Conservation (phyloP, 1,140 invertebrate species). For the Temnothorax nylanderi region DNA sequence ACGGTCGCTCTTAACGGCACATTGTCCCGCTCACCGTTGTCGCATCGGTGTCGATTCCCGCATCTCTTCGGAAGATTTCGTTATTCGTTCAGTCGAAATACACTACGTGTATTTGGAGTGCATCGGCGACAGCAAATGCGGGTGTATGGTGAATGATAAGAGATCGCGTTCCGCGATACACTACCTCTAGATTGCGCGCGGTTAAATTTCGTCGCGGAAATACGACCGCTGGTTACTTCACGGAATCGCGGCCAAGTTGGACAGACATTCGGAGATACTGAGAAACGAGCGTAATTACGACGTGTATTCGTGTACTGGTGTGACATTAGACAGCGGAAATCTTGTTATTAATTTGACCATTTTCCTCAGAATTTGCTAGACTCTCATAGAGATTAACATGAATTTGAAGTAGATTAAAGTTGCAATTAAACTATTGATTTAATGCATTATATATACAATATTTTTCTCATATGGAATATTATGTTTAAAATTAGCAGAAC, state of each 20-base stretch:
- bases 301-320: not conserved
- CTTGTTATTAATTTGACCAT: not conserved
- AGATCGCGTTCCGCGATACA: not conserved
- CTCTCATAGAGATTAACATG: not conserved
- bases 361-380: not conserved
- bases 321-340: not conserved
- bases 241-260: slow-evolving; percentile 10
- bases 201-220: slow-evolving; percentile 15
- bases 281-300: slow-evolving; percentile 22
- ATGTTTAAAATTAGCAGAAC: not conserved
- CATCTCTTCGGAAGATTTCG: not conserved
- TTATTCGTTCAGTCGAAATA: slow-evolving; percentile 19
- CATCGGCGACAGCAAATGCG: not conserved
- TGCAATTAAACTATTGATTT: not conserved
- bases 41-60: slow-evolving; percentile 41
- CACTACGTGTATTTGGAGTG: not conserved
- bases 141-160: not conserved
- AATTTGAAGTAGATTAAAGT: not conserved
- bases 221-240: not conserved
- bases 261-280: not conserved
- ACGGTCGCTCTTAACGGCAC: slow-evolving; percentile 54
- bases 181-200: not conserved
- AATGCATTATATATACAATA: not conserved
- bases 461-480: not conserved
- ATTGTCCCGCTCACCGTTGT: slow-evolving; percentile 60